Conservation (phyloP, 64 coral and sea anemone genomes). For the Montipora foliosa region DNA sequence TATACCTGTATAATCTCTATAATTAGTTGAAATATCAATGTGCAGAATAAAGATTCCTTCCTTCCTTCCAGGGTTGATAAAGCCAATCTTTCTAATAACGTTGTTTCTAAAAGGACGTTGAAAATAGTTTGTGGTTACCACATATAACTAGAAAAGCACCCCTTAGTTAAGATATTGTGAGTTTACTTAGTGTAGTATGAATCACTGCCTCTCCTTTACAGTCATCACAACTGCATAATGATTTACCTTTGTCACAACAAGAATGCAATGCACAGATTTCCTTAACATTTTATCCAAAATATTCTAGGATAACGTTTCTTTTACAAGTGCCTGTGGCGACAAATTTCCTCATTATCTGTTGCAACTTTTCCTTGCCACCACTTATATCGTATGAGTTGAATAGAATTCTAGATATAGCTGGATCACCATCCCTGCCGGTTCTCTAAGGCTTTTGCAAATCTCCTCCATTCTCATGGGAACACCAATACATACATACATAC, state of each 20-base stretch:
- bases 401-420: slow-evolving; percentile 7
- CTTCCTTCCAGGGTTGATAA: no score
- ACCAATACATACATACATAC: not conserved
- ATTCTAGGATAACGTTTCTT: not conserved
- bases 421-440: slow-evolving; percentile 52
- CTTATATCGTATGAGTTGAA: slow-evolving; percentile 61
- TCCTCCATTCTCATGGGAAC: slow-evolving; percentile 60
- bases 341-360: not conserved
- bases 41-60: no score
- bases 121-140: no score
- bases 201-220: no score
- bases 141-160: no score
- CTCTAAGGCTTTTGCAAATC: slow-evolving; percentile 66
- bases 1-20: no score
- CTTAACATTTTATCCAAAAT: not conserved
- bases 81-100: no score
- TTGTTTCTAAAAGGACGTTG: no score
- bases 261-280: not conserved
- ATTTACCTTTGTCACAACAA: not conserved
- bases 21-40: no score
- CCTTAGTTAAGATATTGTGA: no score
- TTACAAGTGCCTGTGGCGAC: not conserved
- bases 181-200: no score
- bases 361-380: not conserved
- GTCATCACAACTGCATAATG: no score